A percentile compares a stretch with the other conserved stretches of the same genome.
Evolutionary conservation across 2,797 vertebrate genomes (phyloP).

Genomic region (Florisuga fusca): DNA sequence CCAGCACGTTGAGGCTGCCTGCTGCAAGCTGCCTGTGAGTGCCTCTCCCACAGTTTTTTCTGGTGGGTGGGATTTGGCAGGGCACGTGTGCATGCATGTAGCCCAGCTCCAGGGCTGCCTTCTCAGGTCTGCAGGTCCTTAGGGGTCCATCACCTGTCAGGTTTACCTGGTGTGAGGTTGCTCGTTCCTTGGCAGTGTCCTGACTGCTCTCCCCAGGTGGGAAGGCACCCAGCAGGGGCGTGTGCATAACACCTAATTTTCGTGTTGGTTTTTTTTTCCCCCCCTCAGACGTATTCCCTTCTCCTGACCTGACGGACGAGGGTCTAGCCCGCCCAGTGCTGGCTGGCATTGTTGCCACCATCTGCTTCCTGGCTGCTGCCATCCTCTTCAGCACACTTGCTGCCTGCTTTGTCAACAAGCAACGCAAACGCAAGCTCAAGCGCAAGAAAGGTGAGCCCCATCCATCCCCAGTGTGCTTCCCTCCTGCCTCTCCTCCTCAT

Average conservation of each 20-base stretch:
- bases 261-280: not conserved
- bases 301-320: constrained; percentile 92
- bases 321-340: constrained; percentile 95
- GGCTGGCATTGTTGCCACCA: constrained; percentile 97
- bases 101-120: not conserved
- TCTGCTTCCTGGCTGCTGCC: constrained; percentile 97
- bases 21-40: not conserved
- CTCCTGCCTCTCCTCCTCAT: not conserved
- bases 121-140: not conserved
- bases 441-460: constrained; percentile 93
- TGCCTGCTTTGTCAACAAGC: constrained; percentile 98
- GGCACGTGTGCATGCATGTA: rapidly evolving
- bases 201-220: not conserved
- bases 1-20: not conserved
- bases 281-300: constrained; percentile 91
- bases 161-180: not conserved
- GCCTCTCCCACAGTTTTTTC: rapidly evolving
- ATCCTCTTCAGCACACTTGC: constrained; percentile 98
- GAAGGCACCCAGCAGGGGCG: not conserved
- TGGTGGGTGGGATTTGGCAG: not conserved
- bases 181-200: rapidly evolving
- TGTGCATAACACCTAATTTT: rapidly evolving
- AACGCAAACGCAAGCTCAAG: constrained; percentile 97
- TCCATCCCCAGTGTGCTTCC: rapidly evolving
- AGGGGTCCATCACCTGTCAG: not conserved